Percentiles rank a stretch among this genome's conserved stretches.
Evolutionary conservation across 2,113 vertebrate genomes (phyloP).

Genomic region (Danionella cerebrum): DNA sequence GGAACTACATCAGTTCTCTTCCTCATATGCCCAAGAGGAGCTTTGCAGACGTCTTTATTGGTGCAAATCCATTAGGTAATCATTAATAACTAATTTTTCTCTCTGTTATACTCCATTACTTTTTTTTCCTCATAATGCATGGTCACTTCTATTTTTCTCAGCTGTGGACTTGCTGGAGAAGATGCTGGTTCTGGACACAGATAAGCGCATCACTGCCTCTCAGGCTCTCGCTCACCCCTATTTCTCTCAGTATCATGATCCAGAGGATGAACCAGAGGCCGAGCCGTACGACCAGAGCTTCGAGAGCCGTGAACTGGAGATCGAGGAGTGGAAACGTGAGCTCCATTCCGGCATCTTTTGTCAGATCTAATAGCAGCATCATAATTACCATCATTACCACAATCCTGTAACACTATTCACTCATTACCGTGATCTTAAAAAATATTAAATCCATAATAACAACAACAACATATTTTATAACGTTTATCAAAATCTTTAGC

Average conservation of each 20-base stretch:
- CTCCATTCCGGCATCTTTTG: too few species aligned
- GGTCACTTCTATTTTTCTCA: too few species aligned
- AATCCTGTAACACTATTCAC: too few species aligned
- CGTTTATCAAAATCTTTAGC: too few species aligned
- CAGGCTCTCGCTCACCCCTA: constrained; percentile 87
- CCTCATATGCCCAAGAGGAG: constrained; percentile 94
- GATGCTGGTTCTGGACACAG: constrained; percentile 96
- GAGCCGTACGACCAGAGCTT: constrained; percentile 97
- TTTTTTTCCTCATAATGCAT: too few species aligned
- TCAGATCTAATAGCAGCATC: too few species aligned
- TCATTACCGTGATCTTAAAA: too few species aligned
- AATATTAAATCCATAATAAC: too few species aligned
- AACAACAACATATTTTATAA: too few species aligned
- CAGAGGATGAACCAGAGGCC: constrained; percentile 90
- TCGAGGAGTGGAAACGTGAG: constrained; percentile 97
- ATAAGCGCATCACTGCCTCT: constrained; percentile 89
- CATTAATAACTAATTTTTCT: too few species aligned
- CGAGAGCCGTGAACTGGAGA: constrained; percentile 91
- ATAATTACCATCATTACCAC: too few species aligned
- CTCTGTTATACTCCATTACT: too few species aligned
- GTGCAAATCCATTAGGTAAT: constrained; percentile 93
- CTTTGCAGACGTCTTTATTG: constrained; percentile 95
- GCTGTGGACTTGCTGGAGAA: constrained; percentile 95
- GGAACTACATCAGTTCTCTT: constrained; percentile 95
- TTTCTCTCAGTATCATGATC: constrained; percentile 93